Percentiles rank a stretch among this genome's conserved stretches.
Conservation (phyloP, 2,888 invertebrate species). For the Helleia helle region DNA sequence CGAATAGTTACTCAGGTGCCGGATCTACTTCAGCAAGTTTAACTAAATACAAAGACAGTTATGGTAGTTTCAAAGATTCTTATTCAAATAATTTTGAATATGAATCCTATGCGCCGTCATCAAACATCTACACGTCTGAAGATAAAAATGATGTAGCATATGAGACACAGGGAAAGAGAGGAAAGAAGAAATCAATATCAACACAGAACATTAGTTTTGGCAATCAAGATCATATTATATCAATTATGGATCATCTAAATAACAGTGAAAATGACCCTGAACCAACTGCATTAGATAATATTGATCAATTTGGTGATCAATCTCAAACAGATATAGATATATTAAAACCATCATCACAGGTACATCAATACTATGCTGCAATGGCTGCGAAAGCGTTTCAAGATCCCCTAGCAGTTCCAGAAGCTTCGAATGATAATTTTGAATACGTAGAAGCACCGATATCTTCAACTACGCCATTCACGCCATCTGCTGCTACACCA, state of each 20-base stretch:
- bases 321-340: slow-evolving; percentile 33
- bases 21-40: slow-evolving; percentile 27
- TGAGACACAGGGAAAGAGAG: slow-evolving; percentile 32
- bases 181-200: slow-evolving; percentile 57
- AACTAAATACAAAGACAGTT: slow-evolving; percentile 43
- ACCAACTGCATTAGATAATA: slow-evolving; percentile 38
- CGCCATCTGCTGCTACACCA: slow-evolving; percentile 31
- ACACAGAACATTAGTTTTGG: slow-evolving; percentile 61
- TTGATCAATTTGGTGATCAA: slow-evolving; percentile 33
- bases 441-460: slow-evolving; percentile 49
- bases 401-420: slow-evolving; percentile 40
- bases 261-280: slow-evolving; percentile 28
- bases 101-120: slow-evolving; percentile 50
- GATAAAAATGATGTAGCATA: slow-evolving; percentile 34
- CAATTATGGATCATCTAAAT: slow-evolving; percentile 47
- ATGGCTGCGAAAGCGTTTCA: slow-evolving; percentile 52
- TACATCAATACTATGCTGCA: slow-evolving; percentile 47
- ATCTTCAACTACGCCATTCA: slow-evolving; percentile 29
- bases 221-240: slow-evolving; percentile 48
- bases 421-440: slow-evolving; percentile 54
- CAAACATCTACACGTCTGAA: slow-evolving; percentile 40
- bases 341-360: slow-evolving; percentile 46
- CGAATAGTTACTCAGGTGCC: slow-evolving; percentile 32
- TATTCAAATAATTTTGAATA: slow-evolving; percentile 49
- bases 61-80: slow-evolving; percentile 40